Evolutionary conservation across 2,113 vertebrate species (phyloP).

Genomic region (Brachirus orientalis): DNA sequence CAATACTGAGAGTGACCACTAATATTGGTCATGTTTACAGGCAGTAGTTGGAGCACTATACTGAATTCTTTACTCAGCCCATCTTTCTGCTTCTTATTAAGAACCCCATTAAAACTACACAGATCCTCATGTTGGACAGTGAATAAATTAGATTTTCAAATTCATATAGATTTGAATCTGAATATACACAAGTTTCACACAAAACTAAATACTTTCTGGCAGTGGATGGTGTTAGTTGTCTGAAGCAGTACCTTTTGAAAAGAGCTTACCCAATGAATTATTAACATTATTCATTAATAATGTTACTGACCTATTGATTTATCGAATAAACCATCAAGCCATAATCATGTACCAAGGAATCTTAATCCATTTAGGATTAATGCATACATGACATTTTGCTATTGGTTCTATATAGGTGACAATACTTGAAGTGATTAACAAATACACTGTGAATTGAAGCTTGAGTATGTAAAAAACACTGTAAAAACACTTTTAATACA

Average conservation of each 20-base stretch:
- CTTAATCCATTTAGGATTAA: not conserved
- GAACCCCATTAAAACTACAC: not conserved
- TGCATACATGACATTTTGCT: not conserved
- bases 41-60: too few relatives aligned
- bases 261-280: too few relatives aligned
- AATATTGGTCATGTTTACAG: not conserved
- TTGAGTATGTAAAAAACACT: too few relatives aligned
- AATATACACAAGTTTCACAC: not conserved
- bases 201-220: too few relatives aligned
- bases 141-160: not conserved
- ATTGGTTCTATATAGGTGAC: slow-evolving; percentile 8
- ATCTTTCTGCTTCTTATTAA: not conserved
- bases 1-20: slow-evolving; percentile 6
- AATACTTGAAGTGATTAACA: not conserved
- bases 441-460: not conserved
- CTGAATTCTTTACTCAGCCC: slow-evolving; percentile 4
- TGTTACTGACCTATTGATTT: too few relatives aligned
- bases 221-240: too few relatives aligned
- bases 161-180: slow-evolving; percentile 1
- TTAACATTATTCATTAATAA: too few relatives aligned
- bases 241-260: too few relatives aligned
- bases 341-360: not conserved
- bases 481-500: too few relatives aligned
- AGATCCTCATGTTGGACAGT: not conserved
- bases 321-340: slow-evolving; percentile 6